Base-by-base conservation (phyloP, 92 coral and sea anemone species). In the Epizoanthus fatuus region DNA sequence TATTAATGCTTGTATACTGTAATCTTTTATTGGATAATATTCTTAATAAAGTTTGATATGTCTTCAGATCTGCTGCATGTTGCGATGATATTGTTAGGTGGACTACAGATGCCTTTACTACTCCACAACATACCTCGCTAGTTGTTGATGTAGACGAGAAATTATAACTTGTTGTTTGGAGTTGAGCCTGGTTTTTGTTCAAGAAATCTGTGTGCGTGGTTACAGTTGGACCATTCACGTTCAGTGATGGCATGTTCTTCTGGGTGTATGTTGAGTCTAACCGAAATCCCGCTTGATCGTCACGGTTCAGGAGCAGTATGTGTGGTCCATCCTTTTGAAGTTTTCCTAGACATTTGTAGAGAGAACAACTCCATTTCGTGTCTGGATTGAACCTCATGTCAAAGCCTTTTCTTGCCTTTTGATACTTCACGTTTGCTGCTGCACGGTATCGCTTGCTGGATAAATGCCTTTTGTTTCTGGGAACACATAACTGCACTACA, bases 221-320 rank as follows among this genome's bases (percentile, higher is more conserved):
- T 5, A 72, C 81, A 16, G 75, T 73, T 15, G 87, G 87, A 40
- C 44, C 44, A 17, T 63, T 87, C 69, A 81, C 74, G 3, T 81
- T 80, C 87, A 81, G 58, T 72, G 70, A 71, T 37, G 87, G 83
- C 22, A 58, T 68, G 68, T 32, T 87, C 83, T 87, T 81, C 75
- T 87, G 87, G 14, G 87, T 87, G 83, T 81, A 87, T 7, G 87
- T 87, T 74, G 91, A 87, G 60, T 87, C 87, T 15, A 78, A 72
- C 19, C 76, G 63, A 65, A 89, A 89, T 7, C 88, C 81, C 6
- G 87, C 91, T 74, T 87, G 91, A 62, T 87, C 91, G 44, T 87
- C 87, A 40, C 76, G 87, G 44, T 88, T 88, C 19, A 87, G 80
- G 6, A 81, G 81, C 39, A 88, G 14, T 5, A 72, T 81, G 22